Base-by-base conservation (phyloP, 2,888 invertebrate species). In the Chymomyza caudatula region DNA sequence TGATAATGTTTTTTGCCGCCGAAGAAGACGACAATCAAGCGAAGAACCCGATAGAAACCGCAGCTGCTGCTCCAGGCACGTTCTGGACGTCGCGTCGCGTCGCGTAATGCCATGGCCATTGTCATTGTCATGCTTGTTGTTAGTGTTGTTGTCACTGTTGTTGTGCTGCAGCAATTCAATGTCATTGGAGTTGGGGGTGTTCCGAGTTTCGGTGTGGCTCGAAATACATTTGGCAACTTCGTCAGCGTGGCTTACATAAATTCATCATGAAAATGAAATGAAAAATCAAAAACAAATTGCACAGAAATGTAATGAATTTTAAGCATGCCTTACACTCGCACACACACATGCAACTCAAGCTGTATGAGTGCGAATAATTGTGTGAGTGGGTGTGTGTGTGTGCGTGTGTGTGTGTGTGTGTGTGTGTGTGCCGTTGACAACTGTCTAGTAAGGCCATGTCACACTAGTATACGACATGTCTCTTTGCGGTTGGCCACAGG, bases 401-500 rank as follows among this genome's bases (percentile, higher is more conserved):
- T 58, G 49, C 52, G 64, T 63, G 69, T 62, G 55, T 29, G 49
- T 65, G 72, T 57, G 63, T 80, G 20, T 57, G 47, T 52, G 59
- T 62, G 72, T 58, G 44, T 23, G 43, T 63, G 74, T 59, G 63
- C 19, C 19, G 67, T 73, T 80, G 84, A 83, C 80, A 80, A 80
- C 84, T 83, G 84, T 83, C 80, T 80, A 78, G 78, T 78, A 78
- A 83, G 84, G 84, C 74, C 78, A 80, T 83, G 80, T 80, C 80
- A 51, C 20, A 84, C 72, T 84, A 37, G 29, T 37, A 78, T 78
- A 78, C 71, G 79, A 73, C 84, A 80, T 81, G 82, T 81, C 85
- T 82, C 85, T 84, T 84, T 84, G 79, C 79, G 85, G 85, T 82
- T 82, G 82, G 71, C 81, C 85, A 74, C 85, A 84, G 84, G 84